phyloP scores from a whole-genome alignment of 2,888 invertebrate species.

The Bembecia ichneumoniformis region DNA sequence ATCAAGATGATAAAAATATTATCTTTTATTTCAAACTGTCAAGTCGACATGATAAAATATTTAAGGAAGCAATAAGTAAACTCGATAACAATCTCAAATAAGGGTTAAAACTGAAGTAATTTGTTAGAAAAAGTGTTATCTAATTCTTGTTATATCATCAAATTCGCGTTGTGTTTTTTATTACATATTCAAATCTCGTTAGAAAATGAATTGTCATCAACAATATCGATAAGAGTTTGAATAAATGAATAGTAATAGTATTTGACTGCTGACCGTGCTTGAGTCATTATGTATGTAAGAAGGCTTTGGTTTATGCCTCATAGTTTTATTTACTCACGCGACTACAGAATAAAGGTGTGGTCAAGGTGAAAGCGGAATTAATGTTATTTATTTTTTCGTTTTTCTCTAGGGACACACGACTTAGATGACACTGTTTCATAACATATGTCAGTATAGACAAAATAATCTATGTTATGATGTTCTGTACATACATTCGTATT shows the following conservation, averaged over 20 bases:
- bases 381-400: too few species aligned
- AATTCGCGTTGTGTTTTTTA: too few species aligned
- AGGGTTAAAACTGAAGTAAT: too few species aligned
- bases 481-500: too few species aligned
- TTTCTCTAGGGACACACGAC: too few species aligned
- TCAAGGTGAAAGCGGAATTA: background rate
- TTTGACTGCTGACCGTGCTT: slow-evolving; percentile 11
- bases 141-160: too few species aligned
- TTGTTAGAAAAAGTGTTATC: too few species aligned
- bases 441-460: too few species aligned
- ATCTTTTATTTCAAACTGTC: slow-evolving; percentile 8
- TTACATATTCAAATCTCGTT: background rate
- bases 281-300: slow-evolving; percentile 11
- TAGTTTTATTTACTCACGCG: slow-evolving; percentile 13
- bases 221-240: slow-evolving; percentile 33
- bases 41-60: slow-evolving; percentile 16
- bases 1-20: slow-evolving; percentile 8
- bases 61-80: slow-evolving; percentile 22
- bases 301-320: slow-evolving; percentile 5
- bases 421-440: too few species aligned
- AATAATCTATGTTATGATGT: too few species aligned
- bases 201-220: slow-evolving; percentile 27
- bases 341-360: slow-evolving; percentile 2
- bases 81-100: slow-evolving; percentile 8
- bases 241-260: slow-evolving; percentile 40